Conservation (phyloP, 2,888 invertebrate genomes). For the Disparrhopalites patrizii region DNA sequence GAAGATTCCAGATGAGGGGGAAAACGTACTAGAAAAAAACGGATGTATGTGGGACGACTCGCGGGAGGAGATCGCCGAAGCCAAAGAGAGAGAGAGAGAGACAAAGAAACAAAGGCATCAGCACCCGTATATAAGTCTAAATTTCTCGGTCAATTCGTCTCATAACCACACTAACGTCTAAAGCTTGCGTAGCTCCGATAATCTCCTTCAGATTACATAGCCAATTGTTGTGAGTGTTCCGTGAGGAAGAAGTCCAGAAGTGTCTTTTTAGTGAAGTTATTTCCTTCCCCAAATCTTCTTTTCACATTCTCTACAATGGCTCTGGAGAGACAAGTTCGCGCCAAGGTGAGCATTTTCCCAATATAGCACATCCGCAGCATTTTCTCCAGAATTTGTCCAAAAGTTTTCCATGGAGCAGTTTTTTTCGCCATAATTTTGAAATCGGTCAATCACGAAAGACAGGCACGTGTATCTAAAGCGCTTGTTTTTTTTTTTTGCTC, state of each 20-base stretch:
- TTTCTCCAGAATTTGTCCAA: too few relatives aligned
- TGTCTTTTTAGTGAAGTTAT: background rate
- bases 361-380: too few relatives aligned
- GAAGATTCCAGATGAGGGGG: constrained; percentile 29
- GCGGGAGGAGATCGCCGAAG: constrained; percentile 24
- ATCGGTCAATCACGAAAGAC: too few relatives aligned
- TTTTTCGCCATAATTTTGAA: too few relatives aligned
- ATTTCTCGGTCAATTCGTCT: constrained; percentile 23
- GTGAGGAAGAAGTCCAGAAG: too few relatives aligned
- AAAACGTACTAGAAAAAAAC: constrained; percentile 14
- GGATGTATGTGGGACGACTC: constrained; percentile 28
- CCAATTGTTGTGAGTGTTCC: too few relatives aligned
- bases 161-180: constrained; percentile 28
- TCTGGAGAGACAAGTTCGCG: constrained; percentile 86
- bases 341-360: constrained; percentile 84
- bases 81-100: background rate
- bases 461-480: too few relatives aligned
- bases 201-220: too few relatives aligned
- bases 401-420: too few relatives aligned
- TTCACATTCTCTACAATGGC: constrained; percentile 71
- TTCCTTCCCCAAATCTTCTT: background rate
- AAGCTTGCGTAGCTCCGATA: constrained; percentile 7
- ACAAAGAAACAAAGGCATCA: constrained; percentile 1
- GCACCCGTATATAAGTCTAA: constrained; percentile 29
- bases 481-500: too few relatives aligned